Conservation (phyloP, 2,113 vertebrate species). For the Dolichotis patagonum region DNA sequence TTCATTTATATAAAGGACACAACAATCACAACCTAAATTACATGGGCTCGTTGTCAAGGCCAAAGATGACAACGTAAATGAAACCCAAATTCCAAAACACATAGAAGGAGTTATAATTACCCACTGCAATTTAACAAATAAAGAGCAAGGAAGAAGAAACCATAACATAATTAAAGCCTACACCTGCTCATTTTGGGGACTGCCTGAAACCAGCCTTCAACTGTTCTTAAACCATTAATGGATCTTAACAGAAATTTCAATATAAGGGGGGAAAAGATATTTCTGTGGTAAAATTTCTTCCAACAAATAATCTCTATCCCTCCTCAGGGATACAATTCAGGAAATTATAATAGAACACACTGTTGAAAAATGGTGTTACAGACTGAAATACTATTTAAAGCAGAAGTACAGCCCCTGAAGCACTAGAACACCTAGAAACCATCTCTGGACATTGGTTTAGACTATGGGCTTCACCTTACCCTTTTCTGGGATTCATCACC, state of each 20-base stretch:
- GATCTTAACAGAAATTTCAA: neutral
- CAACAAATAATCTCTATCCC: constrained; percentile 62
- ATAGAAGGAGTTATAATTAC: neutral
- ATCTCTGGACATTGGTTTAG: neutral
- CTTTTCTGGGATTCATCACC: neutral
- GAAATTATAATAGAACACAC: constrained; percentile 77
- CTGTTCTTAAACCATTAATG: constrained; percentile 64
- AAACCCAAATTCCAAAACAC: neutral
- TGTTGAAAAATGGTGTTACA: constrained; percentile 73
- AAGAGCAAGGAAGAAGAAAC: neutral
- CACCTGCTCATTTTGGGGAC: neutral
- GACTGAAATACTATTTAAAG: constrained; percentile 80
- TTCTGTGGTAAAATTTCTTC: constrained; percentile 64
- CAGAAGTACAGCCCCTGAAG: neutral
- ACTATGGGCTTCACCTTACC: neutral
- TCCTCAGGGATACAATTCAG: constrained; percentile 73
- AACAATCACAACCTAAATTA: neutral
- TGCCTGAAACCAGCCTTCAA: constrained; percentile 51
- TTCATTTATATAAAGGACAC: neutral
- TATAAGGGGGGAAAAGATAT: constrained; percentile 56
- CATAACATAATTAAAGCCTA: neutral
- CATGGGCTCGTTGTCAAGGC: neutral
- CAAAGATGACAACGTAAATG: neutral
- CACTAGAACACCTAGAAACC: neutral
- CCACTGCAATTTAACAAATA: neutral